Conservation (phyloP, 2,113 vertebrate species). For the Hippocampus abdominalis region DNA sequence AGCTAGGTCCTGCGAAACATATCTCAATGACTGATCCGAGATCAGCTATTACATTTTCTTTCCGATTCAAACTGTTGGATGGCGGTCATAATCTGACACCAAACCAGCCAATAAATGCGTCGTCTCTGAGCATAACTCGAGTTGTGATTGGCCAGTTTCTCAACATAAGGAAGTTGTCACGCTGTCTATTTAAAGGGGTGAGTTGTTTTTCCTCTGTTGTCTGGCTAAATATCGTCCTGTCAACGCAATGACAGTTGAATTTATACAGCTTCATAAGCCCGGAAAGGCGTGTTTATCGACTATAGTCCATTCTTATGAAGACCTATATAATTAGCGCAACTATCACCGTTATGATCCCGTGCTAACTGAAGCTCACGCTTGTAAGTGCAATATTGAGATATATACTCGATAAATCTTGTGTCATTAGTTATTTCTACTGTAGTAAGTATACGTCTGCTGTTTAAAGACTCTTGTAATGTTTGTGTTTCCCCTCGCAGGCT, state of each 20-base stretch:
- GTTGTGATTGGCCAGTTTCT: constrained; percentile 43
- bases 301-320: not conserved
- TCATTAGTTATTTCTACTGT: not conserved
- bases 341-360: not conserved
- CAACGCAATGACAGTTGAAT: not conserved
- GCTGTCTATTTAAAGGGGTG: constrained; percentile 4
- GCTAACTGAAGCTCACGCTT: not conserved
- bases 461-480: not conserved
- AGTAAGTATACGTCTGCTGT: not conserved
- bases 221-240: not conserved
- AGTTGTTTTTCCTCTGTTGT: not conserved
- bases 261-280: not conserved
- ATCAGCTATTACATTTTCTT: not conserved
- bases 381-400: not conserved
- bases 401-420: not conserved
- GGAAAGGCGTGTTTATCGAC: not conserved
- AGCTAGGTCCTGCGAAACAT: not conserved
- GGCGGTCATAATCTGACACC: constrained; percentile 1
- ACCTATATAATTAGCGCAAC: not conserved
- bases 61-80: fast-evolving
- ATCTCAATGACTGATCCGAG: not conserved
- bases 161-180: not conserved
- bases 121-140: not conserved
- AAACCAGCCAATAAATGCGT: constrained; percentile 5
- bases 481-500: not conserved